Evolutionary conservation across 2,888 invertebrate species (phyloP), one percentile per base, ranked within the genome.

Genomic region (Acholoe squamosa): DNA sequence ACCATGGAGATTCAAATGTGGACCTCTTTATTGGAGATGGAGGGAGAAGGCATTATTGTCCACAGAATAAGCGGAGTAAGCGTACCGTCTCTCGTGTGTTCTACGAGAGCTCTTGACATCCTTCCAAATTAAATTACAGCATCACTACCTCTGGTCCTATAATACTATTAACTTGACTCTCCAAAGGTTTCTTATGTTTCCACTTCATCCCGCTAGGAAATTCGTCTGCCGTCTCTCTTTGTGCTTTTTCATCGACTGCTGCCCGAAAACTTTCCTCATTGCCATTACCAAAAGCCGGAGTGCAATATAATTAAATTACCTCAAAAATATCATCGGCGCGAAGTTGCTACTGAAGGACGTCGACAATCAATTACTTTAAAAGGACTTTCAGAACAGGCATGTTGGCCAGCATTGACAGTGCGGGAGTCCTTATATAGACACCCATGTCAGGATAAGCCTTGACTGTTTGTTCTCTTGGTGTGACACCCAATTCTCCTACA

Each of bases 181-280:
- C 71, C 43, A 71, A 71, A 71, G 71, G 28, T 71, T 71, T 71
- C 71, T 71, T 71, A 71, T 71, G 71, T 71, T 71, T 71, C 71
- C 71, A 3, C n/a, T 28, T 71, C 71, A 28, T 71, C 71, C 71
- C 71, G 25, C 28, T 25, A 7, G 71, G 71, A 71, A 71, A 71
- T 71, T 28, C 71, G 31, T 71, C 25, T 22, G 19, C 61, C 61
- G n/a, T 61, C 61, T 10, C 61, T 61, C 61, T 61, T 61, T n/a
- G 61, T 61, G 22, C 61, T 61, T 71, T 71, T 28, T 71, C 14
- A 28, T 71, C 71, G n/a, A 28, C 71, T 16, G 3, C 22, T 61
- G 5, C 61, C 61, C 61, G 31, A 28, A 7, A 71, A 28, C 71
- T 28, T 61, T 19, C 22, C 61, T n/a, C 19, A n/a, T 61, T 71